phyloP scores from a whole-genome alignment of 2,113 vertebrate genomes.

The Taurulus bubalis region DNA sequence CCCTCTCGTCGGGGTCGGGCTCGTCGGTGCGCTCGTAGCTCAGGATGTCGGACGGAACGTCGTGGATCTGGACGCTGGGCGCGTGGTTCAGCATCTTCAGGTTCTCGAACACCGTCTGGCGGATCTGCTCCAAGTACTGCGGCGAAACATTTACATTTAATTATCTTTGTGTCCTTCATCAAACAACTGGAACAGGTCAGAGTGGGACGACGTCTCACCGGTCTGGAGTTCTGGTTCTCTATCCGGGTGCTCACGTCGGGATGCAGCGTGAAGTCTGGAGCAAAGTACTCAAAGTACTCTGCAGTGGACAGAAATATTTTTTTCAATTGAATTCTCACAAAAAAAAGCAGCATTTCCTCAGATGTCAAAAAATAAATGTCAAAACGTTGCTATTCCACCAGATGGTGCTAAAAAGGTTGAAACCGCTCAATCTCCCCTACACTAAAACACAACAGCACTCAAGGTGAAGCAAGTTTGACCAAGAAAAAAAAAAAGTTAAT shows the following conservation, averaged over 20 bases:
- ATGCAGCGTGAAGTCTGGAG: constrained; percentile 98
- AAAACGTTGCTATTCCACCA: background rate
- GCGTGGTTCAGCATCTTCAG: constrained; percentile 99
- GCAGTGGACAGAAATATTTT: constrained; percentile 17
- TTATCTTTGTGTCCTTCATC: background rate
- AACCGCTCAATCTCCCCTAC: background rate
- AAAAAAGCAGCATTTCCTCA: too few species aligned
- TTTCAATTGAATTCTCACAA: background rate
- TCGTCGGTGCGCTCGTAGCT: constrained; percentile 96
- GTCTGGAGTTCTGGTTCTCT: constrained; percentile 98
- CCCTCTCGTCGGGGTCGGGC: constrained; percentile 93
- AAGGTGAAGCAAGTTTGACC: too few species aligned
- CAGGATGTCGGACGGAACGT: constrained; percentile 95
- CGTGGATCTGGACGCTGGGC: constrained; percentile 98
- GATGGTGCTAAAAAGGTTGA: background rate
- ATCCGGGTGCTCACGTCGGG: constrained; percentile 98
- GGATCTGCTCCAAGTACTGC: constrained; percentile 98
- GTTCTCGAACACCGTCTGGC: constrained; percentile 97
- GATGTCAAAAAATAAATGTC: too few species aligned
- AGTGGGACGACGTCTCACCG: constrained; percentile 80
- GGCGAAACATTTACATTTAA: background rate
- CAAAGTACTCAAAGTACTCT: constrained; percentile 99
- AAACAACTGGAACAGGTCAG: background rate
- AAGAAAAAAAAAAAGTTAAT: too few species aligned
- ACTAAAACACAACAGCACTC: background rate